phyloP scores from a whole-genome alignment of 2,797 vertebrate genomes.

The Prionace glauca region DNA sequence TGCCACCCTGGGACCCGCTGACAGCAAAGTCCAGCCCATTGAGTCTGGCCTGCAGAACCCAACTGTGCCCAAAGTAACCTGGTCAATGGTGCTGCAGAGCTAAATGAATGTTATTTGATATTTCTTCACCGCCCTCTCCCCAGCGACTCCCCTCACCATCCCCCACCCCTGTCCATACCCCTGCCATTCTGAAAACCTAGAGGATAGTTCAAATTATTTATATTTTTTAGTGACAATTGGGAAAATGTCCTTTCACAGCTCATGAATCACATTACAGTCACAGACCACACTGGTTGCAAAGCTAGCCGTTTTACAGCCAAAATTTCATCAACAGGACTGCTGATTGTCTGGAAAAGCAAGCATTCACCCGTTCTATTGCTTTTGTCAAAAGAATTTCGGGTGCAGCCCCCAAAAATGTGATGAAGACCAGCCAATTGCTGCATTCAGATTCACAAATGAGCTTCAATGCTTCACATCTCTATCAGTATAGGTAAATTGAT shows the following conservation, averaged over 20 bases:
- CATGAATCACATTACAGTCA: slow-evolving; percentile 1
- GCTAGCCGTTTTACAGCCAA: neutral
- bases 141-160: no score
- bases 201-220: neutral
- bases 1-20: neutral
- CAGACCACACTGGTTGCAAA: neutral
- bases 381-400: slow-evolving; percentile 14
- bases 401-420: slow-evolving; percentile 13
- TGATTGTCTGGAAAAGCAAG: neutral
- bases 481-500: slow-evolving; percentile 16
- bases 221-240: neutral
- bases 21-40: neutral
- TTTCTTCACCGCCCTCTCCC: neutral
- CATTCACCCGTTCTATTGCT: slow-evolving; percentile 2
- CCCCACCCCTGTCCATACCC: neutral
- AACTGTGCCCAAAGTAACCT: neutral
- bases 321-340: neutral
- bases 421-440: neutral
- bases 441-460: slow-evolving; percentile 2
- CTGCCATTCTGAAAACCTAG: neutral
- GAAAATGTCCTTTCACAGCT: neutral
- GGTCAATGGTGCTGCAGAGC: neutral
- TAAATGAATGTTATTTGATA: neutral
- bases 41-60: neutral
- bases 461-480: neutral